Evolutionary conservation across 2,113 vertebrate genomes (phyloP).

Genomic region (Sturnus vulgaris): DNA sequence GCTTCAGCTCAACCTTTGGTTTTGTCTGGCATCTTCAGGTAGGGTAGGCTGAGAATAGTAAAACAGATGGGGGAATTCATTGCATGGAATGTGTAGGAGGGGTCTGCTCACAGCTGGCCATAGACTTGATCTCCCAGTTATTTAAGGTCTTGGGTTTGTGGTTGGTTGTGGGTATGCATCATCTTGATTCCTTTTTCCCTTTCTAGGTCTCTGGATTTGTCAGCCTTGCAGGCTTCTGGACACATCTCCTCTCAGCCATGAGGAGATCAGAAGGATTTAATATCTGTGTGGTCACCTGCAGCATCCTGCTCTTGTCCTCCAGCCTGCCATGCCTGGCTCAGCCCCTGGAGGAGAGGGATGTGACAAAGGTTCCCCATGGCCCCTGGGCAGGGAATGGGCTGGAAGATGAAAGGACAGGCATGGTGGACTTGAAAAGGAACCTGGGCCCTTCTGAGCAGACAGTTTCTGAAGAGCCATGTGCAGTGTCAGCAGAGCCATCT

Average conservation of each 20-base stretch:
- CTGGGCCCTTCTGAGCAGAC: background rate
- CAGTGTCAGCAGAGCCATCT: background rate
- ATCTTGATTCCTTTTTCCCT: slow-evolving; percentile 24
- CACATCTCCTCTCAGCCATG: slow-evolving; percentile 58
- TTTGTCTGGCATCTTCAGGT: background rate
- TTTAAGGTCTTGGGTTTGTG: background rate
- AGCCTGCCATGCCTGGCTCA: slow-evolving; percentile 45
- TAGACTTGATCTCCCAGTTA: background rate
- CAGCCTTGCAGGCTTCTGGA: background rate
- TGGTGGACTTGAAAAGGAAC: background rate
- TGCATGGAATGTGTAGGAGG: background rate
- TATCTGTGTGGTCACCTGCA: slow-evolving; percentile 51
- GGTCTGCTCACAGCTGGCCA: background rate
- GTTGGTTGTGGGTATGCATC: background rate
- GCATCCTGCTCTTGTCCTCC: slow-evolving; percentile 58
- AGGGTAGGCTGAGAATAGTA: background rate
- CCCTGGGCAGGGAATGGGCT: background rate
- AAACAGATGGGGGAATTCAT: background rate
- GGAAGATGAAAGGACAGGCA: background rate
- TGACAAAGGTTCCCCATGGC: background rate
- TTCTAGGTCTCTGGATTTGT: slow-evolving; percentile 48
- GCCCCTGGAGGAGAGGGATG: background rate
- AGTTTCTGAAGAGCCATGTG: background rate
- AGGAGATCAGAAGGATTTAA: slow-evolving; percentile 14
- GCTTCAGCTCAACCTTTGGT: background rate